A percentile compares a stretch with the other conserved stretches of the same genome.
phyloP scores from a whole-genome alignment of 2,113 vertebrate species.

The Pterocles burchelli region DNA sequence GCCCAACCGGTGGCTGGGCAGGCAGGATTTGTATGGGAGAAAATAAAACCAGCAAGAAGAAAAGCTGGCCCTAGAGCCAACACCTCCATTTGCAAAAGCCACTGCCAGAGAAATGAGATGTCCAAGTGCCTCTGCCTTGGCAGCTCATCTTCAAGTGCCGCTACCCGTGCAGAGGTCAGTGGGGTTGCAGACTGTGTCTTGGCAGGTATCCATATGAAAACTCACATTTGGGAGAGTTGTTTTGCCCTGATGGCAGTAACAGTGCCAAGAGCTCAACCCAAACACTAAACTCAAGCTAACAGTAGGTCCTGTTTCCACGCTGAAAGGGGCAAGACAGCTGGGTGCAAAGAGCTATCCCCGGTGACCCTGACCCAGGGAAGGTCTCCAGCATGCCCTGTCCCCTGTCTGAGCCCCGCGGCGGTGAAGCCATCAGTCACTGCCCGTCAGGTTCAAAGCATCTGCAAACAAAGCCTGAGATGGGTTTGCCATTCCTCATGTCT shows the following conservation, averaged over 20 bases:
- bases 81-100: background rate
- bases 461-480: conserved; percentile 1
- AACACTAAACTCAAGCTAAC: background rate
- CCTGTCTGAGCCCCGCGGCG: background rate
- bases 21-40: background rate
- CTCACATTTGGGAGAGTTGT: background rate
- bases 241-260: background rate
- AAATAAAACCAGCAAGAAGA: conserved; percentile 5
- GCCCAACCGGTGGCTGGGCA: background rate
- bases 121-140: background rate
- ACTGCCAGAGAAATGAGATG: background rate
- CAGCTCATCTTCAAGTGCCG: background rate
- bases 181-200: background rate
- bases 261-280: background rate
- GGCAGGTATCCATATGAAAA: background rate
- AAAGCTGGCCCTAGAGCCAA: background rate
- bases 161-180: background rate
- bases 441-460: background rate
- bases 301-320: background rate
- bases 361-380: background rate
- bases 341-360: background rate
- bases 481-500: background rate
- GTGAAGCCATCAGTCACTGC: background rate
- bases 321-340: background rate
- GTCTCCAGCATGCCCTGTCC: background rate